Conservation (phyloP, 2,797 vertebrate species). For the Trachops cirrhosus region DNA sequence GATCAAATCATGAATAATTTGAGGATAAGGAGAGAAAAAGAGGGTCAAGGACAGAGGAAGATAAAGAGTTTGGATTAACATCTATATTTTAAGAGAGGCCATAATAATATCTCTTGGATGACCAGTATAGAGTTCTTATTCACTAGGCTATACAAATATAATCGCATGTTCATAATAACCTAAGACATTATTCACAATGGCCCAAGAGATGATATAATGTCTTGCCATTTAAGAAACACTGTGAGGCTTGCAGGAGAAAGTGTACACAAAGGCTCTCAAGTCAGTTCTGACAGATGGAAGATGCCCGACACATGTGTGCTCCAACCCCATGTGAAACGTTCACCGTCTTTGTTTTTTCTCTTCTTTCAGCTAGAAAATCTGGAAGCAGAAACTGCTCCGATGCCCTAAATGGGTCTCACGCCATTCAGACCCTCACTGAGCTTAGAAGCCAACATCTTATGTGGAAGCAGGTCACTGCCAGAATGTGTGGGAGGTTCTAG, state of each 20-base stretch:
- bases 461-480: slow-evolving; percentile 48
- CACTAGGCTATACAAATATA: not conserved
- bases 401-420: slow-evolving; percentile 77
- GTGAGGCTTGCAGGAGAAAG: not conserved
- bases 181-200: not conserved
- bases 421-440: slow-evolving; percentile 63
- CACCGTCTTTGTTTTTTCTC: slow-evolving; percentile 79
- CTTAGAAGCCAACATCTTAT: slow-evolving; percentile 45
- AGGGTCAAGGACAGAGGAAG: not conserved
- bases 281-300: not conserved
- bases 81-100: not conserved
- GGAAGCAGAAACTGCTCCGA: slow-evolving; percentile 83
- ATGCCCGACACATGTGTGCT: not conserved
- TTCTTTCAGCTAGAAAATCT: slow-evolving; percentile 85
- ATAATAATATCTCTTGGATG: not conserved
- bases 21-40: not conserved
- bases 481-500: slow-evolving; percentile 40
- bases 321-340: slow-evolving; percentile 36
- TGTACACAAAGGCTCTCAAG: not conserved
- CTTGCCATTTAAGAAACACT: not conserved
- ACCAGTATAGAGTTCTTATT: not conserved
- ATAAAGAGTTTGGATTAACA: not conserved
- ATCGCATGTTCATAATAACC: not conserved
- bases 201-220: not conserved
- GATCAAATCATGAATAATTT: not conserved